Base-by-base conservation (phyloP, 53 echinoderm and acorn worm genomes). In the Stichopus horrens region DNA sequence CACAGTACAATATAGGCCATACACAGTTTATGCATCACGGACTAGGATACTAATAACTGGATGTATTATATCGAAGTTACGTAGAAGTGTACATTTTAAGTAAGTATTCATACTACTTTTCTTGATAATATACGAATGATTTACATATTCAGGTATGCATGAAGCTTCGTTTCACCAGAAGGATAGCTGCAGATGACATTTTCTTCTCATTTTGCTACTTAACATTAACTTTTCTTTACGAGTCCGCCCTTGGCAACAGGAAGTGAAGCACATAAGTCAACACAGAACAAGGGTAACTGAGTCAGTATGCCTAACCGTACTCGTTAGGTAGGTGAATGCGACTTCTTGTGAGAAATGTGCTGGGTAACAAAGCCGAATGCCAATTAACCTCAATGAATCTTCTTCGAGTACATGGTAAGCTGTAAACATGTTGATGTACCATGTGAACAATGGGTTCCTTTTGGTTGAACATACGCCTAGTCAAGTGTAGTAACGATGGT, bases 191-290 rank as follows among this genome's bases (percentile, higher is more conserved):
- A 71, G 71, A 71, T 71, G 71, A 71, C 71, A 71, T 71, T 16
- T n/a, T 71, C 71, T 6, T 7, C 6, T 18, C 19, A 71, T 71
- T 71, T 71, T 19, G 71, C 14, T 21, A n/a, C 21, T 54, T 57
- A 22, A 81, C 56, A 81, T 56, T 21, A 58, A 56, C 57, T 81
- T 81, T 81, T 21, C 58, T 58, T 9, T 57, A 58, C 18, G 57
- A 37, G 86, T 74, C 90, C 93, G 93, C 94, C 96, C 96, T 93
- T 96, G 96, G 96, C 96, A 96, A 96, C 96, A 96, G 96, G 96
- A 96, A 96, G 94, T 96, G 93, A 37, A 88, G 89, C 90, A 92
- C 57, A 81, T 16, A 81, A 81, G 81, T 55, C 81, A 81, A 81
- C 81, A 81, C 52, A 16, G 14, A 77, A 13, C 53, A n/a, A 51